phyloP scores from a whole-genome alignment of 92 coral and sea anemone genomes.

The Blastomussa wellsi region DNA sequence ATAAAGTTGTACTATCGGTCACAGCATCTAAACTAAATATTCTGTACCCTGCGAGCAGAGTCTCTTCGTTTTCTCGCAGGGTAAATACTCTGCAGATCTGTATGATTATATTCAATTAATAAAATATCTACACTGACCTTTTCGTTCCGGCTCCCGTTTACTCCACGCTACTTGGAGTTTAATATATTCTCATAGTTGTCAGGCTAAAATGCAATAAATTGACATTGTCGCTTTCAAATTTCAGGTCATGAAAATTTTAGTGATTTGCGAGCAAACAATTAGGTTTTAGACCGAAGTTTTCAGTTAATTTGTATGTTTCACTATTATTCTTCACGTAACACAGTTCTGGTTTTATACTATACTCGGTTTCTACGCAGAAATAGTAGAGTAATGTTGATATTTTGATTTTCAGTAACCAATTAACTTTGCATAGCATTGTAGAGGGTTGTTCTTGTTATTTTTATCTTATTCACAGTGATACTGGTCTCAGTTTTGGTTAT shows the following conservation, averaged over 20 bases:
- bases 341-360: background rate
- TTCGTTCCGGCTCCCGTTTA: background rate
- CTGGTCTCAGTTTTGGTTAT: conserved; percentile 39
- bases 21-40: background rate
- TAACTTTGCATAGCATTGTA: background rate
- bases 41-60: too few relatives aligned
- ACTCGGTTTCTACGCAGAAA: background rate
- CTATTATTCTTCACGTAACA: background rate
- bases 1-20: background rate
- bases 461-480: conserved; percentile 33
- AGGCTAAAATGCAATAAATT: conserved; percentile 12
- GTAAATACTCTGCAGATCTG: background rate
- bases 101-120: background rate
- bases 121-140: background rate
- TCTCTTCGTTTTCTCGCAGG: too few relatives aligned
- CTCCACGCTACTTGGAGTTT: conserved; percentile 9
- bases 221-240: conserved; percentile 6
- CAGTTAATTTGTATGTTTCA: background rate
- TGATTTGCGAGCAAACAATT: background rate
- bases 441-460: background rate
- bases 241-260: conserved; percentile 30
- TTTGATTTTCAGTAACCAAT: conserved; percentile 8
- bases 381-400: background rate
- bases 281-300: background rate
- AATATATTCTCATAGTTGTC: conserved; percentile 34